A percentile compares a stretch with the other conserved stretches of the same genome.
phyloP scores from a whole-genome alignment of 2,888 invertebrate species.

The Pecten maximus region DNA sequence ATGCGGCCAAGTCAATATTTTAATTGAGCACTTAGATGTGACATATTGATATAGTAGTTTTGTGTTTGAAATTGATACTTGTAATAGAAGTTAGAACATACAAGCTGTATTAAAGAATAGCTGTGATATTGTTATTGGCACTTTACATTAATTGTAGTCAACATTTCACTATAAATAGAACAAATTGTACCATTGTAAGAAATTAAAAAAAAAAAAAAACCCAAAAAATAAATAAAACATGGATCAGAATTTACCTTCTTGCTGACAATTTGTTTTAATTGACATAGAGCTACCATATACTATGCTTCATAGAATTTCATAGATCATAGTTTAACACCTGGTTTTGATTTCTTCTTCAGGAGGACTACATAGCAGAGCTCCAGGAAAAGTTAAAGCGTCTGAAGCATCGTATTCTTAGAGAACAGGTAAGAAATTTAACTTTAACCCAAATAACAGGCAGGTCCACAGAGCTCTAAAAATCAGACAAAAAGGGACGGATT shows the following conservation, averaged over 20 bases:
- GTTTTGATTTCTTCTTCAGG: slow-evolving; percentile 68
- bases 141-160: too few species aligned
- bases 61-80: slow-evolving; percentile 21
- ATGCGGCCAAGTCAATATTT: background rate
- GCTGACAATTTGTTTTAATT: too few species aligned
- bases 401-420: slow-evolving; percentile 67
- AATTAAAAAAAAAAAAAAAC: too few species aligned
- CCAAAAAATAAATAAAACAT: too few species aligned
- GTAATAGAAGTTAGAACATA: background rate
- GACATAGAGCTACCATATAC: too few species aligned
- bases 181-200: too few species aligned
- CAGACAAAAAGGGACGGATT: too few species aligned
- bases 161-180: too few species aligned
- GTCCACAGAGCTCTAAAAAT: too few species aligned
- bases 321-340: background rate
- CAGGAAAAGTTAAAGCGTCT: slow-evolving; percentile 76
- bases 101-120: background rate
- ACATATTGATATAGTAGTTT: background rate
- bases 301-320: too few species aligned
- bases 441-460: too few species aligned
- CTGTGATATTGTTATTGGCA: background rate
- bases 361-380: slow-evolving; percentile 79
- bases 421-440: slow-evolving; percentile 61
- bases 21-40: background rate
- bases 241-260: too few species aligned